Conservation (phyloP, 2,113 vertebrate species). For the Ctenomys sociabilis region DNA sequence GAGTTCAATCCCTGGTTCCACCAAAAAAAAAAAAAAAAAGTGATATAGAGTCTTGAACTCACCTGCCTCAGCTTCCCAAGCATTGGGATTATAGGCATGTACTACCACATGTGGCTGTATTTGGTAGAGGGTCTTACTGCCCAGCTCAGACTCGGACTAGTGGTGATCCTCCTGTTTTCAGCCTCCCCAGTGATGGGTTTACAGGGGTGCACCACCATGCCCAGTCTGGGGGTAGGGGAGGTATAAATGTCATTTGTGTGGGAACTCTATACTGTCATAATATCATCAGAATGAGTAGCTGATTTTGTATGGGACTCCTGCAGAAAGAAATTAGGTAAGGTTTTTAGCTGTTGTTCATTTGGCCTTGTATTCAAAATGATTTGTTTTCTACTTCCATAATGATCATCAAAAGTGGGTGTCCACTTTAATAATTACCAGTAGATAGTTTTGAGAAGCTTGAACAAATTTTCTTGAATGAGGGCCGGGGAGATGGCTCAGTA, state of each 20-base stretch:
- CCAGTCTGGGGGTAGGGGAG: no score
- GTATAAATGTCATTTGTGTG: background rate
- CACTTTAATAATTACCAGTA: background rate
- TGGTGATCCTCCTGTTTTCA: background rate
- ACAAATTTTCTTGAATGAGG: constrained; percentile 37
- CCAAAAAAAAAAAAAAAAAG: no score
- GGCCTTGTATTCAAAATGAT: background rate
- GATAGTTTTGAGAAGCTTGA: constrained; percentile 6
- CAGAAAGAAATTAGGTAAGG: background rate
- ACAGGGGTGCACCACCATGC: background rate
- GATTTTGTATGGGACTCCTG: constrained; percentile 17
- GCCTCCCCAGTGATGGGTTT: background rate
- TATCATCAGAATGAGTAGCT: background rate
- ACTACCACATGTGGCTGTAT: background rate
- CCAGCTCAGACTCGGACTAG: background rate
- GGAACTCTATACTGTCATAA: constrained; percentile 15
- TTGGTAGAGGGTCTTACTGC: background rate
- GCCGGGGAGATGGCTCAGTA: no score
- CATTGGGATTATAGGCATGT: background rate
- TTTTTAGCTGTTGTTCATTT: background rate
- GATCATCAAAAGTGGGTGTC: background rate
- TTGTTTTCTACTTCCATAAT: background rate
- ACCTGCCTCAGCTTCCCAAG: background rate
- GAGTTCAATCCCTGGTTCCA: no score
- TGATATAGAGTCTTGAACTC: background rate